These are phyloP conservation scores for Apis dorsata DNA, from an alignment of 1,140 invertebrate genomes.

Conservation along the genomic window DNA sequence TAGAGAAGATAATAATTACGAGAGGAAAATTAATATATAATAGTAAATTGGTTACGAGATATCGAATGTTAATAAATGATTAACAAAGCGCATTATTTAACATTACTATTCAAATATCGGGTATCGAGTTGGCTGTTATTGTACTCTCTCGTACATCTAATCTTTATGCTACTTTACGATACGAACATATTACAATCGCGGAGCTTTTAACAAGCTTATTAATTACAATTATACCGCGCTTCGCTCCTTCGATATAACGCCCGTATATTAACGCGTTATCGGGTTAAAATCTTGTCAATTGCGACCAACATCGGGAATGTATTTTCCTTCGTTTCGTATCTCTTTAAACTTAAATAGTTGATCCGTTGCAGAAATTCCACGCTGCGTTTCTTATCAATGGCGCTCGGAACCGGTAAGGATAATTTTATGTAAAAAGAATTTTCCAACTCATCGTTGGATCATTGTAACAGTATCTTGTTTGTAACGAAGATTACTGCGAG, in stretches of 20 bases:
- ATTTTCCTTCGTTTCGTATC: not conserved
- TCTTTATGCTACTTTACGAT: no score
- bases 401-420: constrained; percentile 12
- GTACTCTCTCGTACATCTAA: no score
- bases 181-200: not conserved
- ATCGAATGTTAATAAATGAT: no score
- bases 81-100: no score
- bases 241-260: no score
- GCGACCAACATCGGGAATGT: not conserved
- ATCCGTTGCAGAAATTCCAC: not conserved
- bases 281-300: not conserved
- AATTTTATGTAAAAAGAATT: not conserved
- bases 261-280: not conserved
- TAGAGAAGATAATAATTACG: no score
- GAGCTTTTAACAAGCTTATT: not conserved
- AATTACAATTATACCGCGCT: not conserved
- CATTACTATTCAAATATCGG: no score
- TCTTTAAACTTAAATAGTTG: not conserved
- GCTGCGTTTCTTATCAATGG: not conserved
- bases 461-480: not conserved
- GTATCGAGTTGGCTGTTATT: no score
- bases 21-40: no score
- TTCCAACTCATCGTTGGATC: no score
- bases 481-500: not conserved
- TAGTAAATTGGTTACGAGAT: no score